Conservation (phyloP, 2,888 invertebrate genomes). For the Automeris io region DNA sequence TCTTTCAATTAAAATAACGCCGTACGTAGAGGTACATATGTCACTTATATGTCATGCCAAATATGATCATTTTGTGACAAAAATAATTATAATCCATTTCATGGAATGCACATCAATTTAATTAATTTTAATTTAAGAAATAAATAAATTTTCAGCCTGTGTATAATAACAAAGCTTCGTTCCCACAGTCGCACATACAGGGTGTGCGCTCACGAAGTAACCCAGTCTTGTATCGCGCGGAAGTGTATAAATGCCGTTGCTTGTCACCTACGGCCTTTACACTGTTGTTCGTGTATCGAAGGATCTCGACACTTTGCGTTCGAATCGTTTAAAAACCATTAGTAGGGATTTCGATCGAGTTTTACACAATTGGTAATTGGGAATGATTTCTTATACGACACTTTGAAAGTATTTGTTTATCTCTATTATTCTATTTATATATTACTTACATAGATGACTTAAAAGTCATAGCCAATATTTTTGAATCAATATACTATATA, state of each 20-base stretch:
- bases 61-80: too few relatives aligned
- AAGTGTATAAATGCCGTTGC: conserved; percentile 64
- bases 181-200: conserved; percentile 72
- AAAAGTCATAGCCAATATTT: too few relatives aligned
- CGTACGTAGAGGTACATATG: too few relatives aligned
- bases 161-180: conserved; percentile 50
- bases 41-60: too few relatives aligned
- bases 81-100: too few relatives aligned
- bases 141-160: conserved; percentile 31
- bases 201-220: conserved; percentile 70
- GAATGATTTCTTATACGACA: too few relatives aligned
- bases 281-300: conserved; percentile 41
- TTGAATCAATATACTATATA: too few relatives aligned
- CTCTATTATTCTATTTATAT: conserved; percentile 8
- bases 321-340: conserved; percentile 28
- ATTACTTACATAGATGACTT: too few relatives aligned
- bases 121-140: background rate
- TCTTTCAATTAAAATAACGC: too few relatives aligned
- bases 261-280: conserved; percentile 71
- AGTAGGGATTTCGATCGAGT: conserved; percentile 18
- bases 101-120: too few relatives aligned
- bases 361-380: too few relatives aligned
- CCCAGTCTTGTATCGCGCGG: conserved; percentile 61
- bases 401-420: conserved; percentile 1
- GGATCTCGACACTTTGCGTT: conserved; percentile 36